phyloP scores from a whole-genome alignment of 2,113 vertebrate genomes.

The Esox niger region DNA sequence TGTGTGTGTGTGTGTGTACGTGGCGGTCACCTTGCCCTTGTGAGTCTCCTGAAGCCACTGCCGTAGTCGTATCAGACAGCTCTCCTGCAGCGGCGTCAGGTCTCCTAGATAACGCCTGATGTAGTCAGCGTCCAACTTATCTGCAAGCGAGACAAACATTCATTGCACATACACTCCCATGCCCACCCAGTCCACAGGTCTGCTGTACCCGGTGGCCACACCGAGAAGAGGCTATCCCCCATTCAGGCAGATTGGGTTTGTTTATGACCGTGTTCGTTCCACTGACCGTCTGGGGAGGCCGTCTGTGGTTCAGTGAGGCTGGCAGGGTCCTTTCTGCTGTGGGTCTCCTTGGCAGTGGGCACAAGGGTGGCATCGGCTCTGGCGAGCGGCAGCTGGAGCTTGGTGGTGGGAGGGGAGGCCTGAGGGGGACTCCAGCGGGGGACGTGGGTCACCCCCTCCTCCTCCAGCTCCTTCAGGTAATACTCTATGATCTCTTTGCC shows the following conservation, averaged over 20 bases:
- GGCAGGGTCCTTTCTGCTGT: constrained; percentile 61
- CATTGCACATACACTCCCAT: too few species aligned
- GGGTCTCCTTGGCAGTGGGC: constrained; percentile 58
- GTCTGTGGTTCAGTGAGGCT: constrained; percentile 58
- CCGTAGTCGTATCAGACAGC: constrained; percentile 91
- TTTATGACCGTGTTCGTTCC: not conserved
- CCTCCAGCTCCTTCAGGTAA: constrained; percentile 86
- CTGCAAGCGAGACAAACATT: constrained; percentile 62
- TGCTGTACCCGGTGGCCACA: not conserved
- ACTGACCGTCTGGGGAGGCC: constrained; percentile 81
- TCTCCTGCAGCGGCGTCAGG: constrained; percentile 93
- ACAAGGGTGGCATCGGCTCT: constrained; percentile 67
- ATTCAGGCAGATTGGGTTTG: not conserved
- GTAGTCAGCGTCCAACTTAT: constrained; percentile 95
- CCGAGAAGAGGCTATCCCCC: too few species aligned
- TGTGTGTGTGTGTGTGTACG: constrained; percentile 3
- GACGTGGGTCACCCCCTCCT: constrained; percentile 84
- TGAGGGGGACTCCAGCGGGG: constrained; percentile 83
- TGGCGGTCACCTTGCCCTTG: constrained; percentile 87
- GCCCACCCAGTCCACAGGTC: not conserved
- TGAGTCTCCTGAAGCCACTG: constrained; percentile 95
- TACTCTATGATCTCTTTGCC: constrained; percentile 97
- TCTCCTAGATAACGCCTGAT: constrained; percentile 93
- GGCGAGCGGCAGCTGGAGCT: constrained; percentile 49
- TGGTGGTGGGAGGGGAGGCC: constrained; percentile 16